phyloP scores from a whole-genome alignment of 2,113 vertebrate species.

The Tyrannus savana region DNA sequence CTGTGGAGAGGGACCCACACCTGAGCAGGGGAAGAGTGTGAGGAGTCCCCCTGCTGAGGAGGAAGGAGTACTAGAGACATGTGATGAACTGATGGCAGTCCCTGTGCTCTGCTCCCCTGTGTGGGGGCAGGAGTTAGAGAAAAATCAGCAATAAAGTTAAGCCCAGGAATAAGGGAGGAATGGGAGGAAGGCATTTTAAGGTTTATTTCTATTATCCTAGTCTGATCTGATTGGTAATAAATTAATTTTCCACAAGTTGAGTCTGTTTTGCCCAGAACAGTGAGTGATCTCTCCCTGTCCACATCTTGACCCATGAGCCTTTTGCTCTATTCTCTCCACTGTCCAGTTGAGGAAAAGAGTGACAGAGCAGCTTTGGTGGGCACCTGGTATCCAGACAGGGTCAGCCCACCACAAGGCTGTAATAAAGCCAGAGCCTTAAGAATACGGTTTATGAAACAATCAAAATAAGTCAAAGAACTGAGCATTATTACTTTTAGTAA shows the following conservation, averaged over 20 bases:
- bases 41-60: neutral
- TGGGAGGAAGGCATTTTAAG: neutral
- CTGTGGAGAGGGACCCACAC: neutral
- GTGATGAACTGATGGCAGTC: neutral
- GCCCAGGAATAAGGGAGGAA: neutral
- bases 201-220: neutral
- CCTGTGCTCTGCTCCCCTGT: neutral
- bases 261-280: neutral
- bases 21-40: neutral
- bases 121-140: neutral
- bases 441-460: neutral
- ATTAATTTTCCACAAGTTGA: neutral
- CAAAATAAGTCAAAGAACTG: neutral
- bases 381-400: neutral
- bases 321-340: neutral
- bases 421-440: neutral
- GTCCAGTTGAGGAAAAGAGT: neutral
- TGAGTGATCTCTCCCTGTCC: accelerated
- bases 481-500: slow-evolving; percentile 78
- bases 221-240: neutral
- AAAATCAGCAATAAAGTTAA: neutral
- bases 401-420: neutral
- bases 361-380: neutral
- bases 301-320: neutral
- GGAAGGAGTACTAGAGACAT: neutral